Base-by-base conservation (phyloP, 35 echinoderm and acorn worm species). In the Nesometra sesokonis region DNA sequence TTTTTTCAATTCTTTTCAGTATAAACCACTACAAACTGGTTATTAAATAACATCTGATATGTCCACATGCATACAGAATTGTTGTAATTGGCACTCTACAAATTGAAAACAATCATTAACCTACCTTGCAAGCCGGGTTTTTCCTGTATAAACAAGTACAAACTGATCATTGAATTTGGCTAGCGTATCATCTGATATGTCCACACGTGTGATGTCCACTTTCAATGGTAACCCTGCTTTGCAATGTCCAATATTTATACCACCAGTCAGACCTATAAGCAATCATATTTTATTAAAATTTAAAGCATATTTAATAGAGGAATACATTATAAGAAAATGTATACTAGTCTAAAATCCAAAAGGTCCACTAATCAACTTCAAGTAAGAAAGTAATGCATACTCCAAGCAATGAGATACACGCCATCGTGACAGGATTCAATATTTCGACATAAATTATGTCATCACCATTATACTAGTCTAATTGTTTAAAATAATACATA, bases 61-160 rank as follows among this genome's bases (percentile, higher is more conserved):
- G n/a, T n/a, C n/a, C n/a, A n/a, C n/a, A n/a, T n/a, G n/a, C n/a
- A n/a, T n/a, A n/a, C n/a, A n/a, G n/a, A n/a, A n/a, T n/a, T n/a
- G n/a, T n/a, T n/a, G n/a, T n/a, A n/a, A n/a, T n/a, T n/a, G n/a
- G n/a, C n/a, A n/a, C n/a, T n/a, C n/a, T n/a, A n/a, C n/a, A 19
- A 19, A 27, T 2, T 9, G 52, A 67, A 2, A 19, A 27, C 52
- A 19, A 27, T 13, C 1, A 19, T 27, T 2, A 13, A 27, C 23
- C 23, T 67, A 97, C 94, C 94, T 94, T 34, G 96, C 96, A 77
- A 99, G 91, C 85, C 96, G 89, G 13, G 96, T 99, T 79, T 92
- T 94, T n/a, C 96, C 96, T 23, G 96, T 94, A 67, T 99, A 99
- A 32, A 99, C 90, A 13, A 99, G 88, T 21, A 99, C 46, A 46